phyloP scores from a whole-genome alignment of 2,113 vertebrate species.

The Collichthys lucidus region DNA sequence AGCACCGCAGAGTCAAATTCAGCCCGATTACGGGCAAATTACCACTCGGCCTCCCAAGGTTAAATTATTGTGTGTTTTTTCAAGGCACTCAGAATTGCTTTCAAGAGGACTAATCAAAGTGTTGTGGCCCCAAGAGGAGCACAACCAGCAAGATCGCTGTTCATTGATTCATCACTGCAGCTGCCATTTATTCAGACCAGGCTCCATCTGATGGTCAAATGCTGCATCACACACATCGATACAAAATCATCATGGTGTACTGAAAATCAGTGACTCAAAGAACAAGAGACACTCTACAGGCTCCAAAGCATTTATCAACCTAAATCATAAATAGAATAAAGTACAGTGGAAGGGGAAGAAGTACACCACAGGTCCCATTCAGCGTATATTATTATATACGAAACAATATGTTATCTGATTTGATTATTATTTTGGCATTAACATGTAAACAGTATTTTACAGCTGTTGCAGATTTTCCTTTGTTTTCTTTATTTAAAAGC shows the following conservation, averaged over 20 bases:
- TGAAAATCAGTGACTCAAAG: not conserved
- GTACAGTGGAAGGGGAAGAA: not conserved
- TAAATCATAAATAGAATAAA: not conserved
- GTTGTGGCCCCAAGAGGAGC: not conserved
- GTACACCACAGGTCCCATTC: not conserved
- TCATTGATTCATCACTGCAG: not conserved
- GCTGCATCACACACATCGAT: conserved; percentile 26
- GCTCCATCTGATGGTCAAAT: conserved; percentile 54
- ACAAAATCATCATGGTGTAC: not conserved
- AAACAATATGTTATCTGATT: not conserved
- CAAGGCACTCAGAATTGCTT: conserved; percentile 23
- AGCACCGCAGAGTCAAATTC: not conserved
- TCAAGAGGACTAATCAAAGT: conserved; percentile 36
- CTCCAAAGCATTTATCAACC: not conserved
- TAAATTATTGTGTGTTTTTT: conserved; percentile 7
- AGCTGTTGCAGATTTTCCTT: not conserved
- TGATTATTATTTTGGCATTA: not conserved
- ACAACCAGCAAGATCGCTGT: not conserved
- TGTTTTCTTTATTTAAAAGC: not conserved
- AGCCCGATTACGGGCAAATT: not conserved
- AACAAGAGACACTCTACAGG: not conserved
- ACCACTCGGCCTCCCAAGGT: conserved; percentile 9
- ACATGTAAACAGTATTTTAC: not conserved
- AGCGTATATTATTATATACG: not conserved
- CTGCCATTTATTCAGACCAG: conserved; percentile 24